Base-by-base conservation (phyloP, 2,888 invertebrate species). In the Hyppa rectilinea region DNA sequence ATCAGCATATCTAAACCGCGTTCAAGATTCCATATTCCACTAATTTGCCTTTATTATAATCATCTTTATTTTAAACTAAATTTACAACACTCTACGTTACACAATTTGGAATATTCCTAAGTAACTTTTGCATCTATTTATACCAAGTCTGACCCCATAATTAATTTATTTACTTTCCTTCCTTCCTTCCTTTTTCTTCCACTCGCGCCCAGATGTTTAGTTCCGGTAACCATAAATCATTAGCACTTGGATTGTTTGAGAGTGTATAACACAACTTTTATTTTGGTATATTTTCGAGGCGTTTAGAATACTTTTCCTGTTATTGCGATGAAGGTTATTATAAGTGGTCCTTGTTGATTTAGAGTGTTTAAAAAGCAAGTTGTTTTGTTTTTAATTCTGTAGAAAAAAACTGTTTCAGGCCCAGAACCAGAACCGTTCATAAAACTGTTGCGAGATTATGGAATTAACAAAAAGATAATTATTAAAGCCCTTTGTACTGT, bases 191-290 rank as follows among this genome's bases (percentile, higher is more conserved):
- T 55, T 69, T 82, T 70, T 63, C 56, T 63, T 55, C 43, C 29
- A 4, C 34, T 50, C 43, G 29, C 52, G 31, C 56, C 34, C 76
- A 75, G 80, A 71, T 75, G 80, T 67, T 49, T 43, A 72, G 77
- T 74, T 82, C 38, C 61, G 36, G 20, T 26, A 34, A 29, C 61
- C 52, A 74, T 83, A 80, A 83, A 82, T 80, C 80, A 83, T 68
- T 47, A 61, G 38, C 47, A 62, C 47, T 62, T 52, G 26, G 66
- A 62, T 65, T 73, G 45, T 75, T 66, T 59, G 29, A 56, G 31
- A n/a, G 31, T 49, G 66, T 65, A 14, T 29, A 64, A 36, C 29
- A 63, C 50, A 81, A 78, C 56, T 77, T 77, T 73, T 67, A 50
- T 61, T 69, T 47, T 47, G 50, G 58, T 62, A 62, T 45, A 78